These are phyloP conservation scores for Rotaria socialis DNA, from an alignment of 2,888 invertebrate species.

Conservation along the genomic window DNA sequence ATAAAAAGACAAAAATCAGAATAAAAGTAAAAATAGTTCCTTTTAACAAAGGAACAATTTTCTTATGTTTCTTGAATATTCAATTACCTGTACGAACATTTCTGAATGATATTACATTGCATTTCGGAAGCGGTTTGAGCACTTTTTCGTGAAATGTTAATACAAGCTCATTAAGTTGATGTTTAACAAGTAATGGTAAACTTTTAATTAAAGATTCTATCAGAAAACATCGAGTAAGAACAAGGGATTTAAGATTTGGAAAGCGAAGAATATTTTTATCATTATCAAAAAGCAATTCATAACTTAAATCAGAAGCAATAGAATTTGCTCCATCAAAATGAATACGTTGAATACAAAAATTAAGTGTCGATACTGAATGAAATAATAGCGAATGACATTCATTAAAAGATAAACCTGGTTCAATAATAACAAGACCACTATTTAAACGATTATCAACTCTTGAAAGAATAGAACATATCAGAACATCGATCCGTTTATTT, in stretches of 20 bases:
- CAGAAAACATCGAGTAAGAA: not conserved
- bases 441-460: not conserved
- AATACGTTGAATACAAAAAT: not conserved
- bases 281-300: not conserved
- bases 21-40: too few species aligned
- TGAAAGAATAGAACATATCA: not conserved
- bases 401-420: not conserved
- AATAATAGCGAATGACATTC: not conserved
- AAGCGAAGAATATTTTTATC: not conserved
- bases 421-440: not conserved
- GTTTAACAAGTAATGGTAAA: not conserved
- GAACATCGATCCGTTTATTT: not conserved
- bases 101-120: too few species aligned
- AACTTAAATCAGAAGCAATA: not conserved
- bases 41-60: too few species aligned
- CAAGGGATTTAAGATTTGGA: not conserved
- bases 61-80: too few species aligned
- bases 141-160: not conserved
- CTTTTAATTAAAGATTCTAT: not conserved
- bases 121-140: too few species aligned
- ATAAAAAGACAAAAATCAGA: too few species aligned
- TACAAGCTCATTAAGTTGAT: not conserved
- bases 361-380: not conserved
- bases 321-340: constrained; percentile 14
- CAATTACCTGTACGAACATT: too few species aligned